Conservation (phyloP, 2,113 vertebrate genomes). For the Monopterus albus region DNA sequence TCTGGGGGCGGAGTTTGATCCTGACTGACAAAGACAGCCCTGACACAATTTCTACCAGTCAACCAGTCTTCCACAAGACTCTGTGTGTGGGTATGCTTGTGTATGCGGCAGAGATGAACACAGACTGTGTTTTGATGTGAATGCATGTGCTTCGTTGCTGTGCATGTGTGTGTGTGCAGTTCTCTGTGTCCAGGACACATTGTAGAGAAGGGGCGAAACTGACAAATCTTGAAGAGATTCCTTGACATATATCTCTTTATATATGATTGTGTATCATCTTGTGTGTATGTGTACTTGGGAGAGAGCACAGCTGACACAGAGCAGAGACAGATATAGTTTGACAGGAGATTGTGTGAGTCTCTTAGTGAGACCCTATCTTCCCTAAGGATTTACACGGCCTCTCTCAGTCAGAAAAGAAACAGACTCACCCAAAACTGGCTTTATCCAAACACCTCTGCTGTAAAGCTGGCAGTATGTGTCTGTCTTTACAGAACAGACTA, state of each 20-base stretch:
- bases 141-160: background rate
- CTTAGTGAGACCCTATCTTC: slow-evolving; percentile 20
- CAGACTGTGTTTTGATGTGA: slow-evolving; percentile 17
- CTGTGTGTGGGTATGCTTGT: background rate
- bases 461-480: background rate
- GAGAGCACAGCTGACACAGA: slow-evolving; percentile 36
- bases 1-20: slow-evolving; percentile 75
- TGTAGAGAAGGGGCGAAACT: slow-evolving; percentile 9
- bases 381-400: slow-evolving; percentile 23
- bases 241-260: slow-evolving; percentile 32
- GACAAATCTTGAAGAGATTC: slow-evolving; percentile 10
- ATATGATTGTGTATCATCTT: background rate
- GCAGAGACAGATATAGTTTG: slow-evolving; percentile 43
- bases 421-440: slow-evolving; percentile 15
- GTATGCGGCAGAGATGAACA: slow-evolving; percentile 10
- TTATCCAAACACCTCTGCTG: background rate
- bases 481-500: background rate
- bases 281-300: slow-evolving; percentile 13
- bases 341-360: slow-evolving; percentile 55
- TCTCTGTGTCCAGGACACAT: slow-evolving; percentile 13
- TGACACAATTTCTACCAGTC: slow-evolving; percentile 78
- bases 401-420: slow-evolving; percentile 8
- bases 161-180: slow-evolving; percentile 9
- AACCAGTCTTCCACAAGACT: slow-evolving; percentile 66
- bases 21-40: slow-evolving; percentile 77